Evolutionary conservation across 2,113 vertebrate genomes (phyloP), one percentile per base, ranked within the genome.

Genomic region (Apaloderma vittatum): DNA sequence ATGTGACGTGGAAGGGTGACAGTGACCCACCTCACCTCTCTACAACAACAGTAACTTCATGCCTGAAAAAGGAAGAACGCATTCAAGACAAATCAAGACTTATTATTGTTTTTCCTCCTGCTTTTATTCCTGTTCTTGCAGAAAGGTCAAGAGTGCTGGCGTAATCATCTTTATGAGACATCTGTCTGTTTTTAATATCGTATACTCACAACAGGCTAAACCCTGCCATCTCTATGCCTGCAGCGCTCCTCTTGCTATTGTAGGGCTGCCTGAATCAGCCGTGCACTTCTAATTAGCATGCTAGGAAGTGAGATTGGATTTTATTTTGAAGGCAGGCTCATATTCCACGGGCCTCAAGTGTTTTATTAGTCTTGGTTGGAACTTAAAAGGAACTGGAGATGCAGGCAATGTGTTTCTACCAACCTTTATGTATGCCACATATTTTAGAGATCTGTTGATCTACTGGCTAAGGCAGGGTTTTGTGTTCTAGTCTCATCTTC

Each of bases 41-140:
- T 55, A n/a, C 51, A 92, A 19, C 24, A 92, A 37, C 67, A 88
- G 11, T 27, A 76, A 70, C 59, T 88, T 80, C 48, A 57, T 81
- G 72, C 34, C 68, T 92, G 65, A 84, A 93, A 92, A 77, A 71
- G 55, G 88, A 94, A 92, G 59, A 71, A 13, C 0, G 0, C 52
- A 90, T 96, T 58, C 54, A 68, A 77, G 65, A 92, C 23, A 88
- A 91, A 94, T 87, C n/a, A 95, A 73, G 94, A 66, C n/a, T 37
- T 40, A 73, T 90, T 32, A 27, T 75, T 90, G 57, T 36, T 94
- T 90, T 90, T 80, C 34, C 40, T 92, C 71, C 45, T 40, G 48
- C 37, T 97, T 86, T 96, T 92, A 88, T 88, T 97, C 43, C 75
- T 92, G 57, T 57, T 93, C 75, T 78, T 81, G 40, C 43, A 81